Conservation (phyloP, 2,113 vertebrate genomes). For the Mus pahari region DNA sequence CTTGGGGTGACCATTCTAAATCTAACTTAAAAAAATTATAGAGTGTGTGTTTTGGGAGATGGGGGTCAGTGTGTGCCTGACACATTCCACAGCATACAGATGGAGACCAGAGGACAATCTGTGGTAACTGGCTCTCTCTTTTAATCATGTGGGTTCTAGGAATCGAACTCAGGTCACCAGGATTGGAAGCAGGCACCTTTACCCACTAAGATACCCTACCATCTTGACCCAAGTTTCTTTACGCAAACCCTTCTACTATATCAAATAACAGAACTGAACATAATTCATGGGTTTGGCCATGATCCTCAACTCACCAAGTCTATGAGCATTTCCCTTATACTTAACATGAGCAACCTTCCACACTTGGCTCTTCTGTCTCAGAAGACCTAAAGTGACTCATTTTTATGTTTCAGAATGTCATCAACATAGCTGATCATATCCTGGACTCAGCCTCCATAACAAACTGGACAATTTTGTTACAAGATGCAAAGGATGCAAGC, state of each 20-base stretch:
- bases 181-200: neutral
- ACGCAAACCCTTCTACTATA: neutral
- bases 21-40: neutral
- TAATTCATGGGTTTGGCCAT: neutral
- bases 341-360: neutral
- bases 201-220: too few relatives aligned
- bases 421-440: slow-evolving; percentile 67
- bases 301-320: neutral
- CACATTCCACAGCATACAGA: too few relatives aligned
- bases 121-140: neutral
- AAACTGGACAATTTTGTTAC: slow-evolving; percentile 70
- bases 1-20: neutral
- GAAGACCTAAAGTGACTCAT: slow-evolving; percentile 28
- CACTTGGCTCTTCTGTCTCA: neutral
- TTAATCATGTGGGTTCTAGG: neutral
- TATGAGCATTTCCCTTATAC: neutral
- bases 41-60: neutral
- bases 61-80: neutral
- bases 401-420: slow-evolving; percentile 74
- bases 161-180: neutral
- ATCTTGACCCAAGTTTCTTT: neutral
- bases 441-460: slow-evolving; percentile 62
- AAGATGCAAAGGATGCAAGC: slow-evolving; percentile 29
- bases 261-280: neutral
- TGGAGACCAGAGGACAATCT: neutral